Conservation (phyloP, 1,140 invertebrate genomes). For the Bicyclus anynana region DNA sequence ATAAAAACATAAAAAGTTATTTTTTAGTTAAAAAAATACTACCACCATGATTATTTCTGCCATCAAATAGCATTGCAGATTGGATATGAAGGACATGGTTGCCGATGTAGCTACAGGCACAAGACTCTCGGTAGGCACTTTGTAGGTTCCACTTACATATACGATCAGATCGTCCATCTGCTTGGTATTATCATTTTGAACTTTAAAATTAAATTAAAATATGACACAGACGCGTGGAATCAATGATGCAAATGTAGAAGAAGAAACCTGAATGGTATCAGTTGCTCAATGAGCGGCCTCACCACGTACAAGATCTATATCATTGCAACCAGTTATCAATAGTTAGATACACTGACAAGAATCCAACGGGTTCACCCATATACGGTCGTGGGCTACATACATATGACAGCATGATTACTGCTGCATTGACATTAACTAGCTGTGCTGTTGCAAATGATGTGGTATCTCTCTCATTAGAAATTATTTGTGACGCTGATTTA, state of each 20-base stretch:
- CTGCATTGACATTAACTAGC: constrained; percentile 1
- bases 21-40: no score
- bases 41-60: no score
- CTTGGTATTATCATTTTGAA: no score
- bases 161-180: no score
- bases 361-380: constrained; percentile 19
- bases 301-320: constrained; percentile 10
- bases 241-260: neutral
- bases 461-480: neutral
- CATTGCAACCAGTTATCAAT: constrained; percentile 2
- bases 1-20: no score
- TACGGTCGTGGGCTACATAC: constrained; percentile 3
- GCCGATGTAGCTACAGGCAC: no score
- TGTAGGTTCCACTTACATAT: no score
- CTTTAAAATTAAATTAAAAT: no score
- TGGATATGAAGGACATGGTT: no score
- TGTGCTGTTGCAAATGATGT: neutral
- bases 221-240: neutral
- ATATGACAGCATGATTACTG: neutral
- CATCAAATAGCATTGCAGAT: no score
- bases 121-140: no score
- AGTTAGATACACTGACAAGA: constrained; percentile 11
- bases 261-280: neutral
- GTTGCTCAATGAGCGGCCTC: constrained; percentile 15
- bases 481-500: neutral